phyloP scores from a whole-genome alignment of 2,797 vertebrate genomes.

The Acipenser ruthenus region DNA sequence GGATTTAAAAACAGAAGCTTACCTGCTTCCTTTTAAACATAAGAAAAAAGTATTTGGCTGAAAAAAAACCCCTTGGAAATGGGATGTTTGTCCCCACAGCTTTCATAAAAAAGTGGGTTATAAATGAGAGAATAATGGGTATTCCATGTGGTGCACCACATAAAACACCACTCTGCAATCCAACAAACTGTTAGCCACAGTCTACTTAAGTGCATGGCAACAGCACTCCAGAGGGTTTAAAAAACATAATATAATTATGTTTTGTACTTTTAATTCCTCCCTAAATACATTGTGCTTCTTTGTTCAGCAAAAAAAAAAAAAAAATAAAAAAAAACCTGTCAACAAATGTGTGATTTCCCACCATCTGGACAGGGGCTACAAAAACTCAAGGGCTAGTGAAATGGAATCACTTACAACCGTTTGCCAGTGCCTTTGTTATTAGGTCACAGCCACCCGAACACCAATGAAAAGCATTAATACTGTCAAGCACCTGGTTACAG shows the following conservation, averaged over 20 bases:
- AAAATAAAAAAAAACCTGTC: background rate
- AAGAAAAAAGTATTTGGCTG: background rate
- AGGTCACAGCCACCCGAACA: too few species aligned
- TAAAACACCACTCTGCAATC: background rate
- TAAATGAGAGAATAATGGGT: background rate
- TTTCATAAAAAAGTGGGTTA: background rate
- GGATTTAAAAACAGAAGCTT: too few species aligned
- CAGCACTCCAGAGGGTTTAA: background rate
- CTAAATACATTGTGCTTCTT: background rate
- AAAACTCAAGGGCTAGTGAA: too few species aligned
- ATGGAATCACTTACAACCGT: too few species aligned
- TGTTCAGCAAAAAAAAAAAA: background rate
- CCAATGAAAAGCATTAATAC: too few species aligned
- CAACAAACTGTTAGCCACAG: background rate
- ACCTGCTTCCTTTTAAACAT: background rate
- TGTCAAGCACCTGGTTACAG: too few species aligned
- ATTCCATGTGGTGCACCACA: background rate
- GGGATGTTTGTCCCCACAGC: background rate
- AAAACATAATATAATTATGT: background rate
- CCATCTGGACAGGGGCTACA: background rate
- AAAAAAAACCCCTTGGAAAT: background rate
- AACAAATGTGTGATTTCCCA: background rate
- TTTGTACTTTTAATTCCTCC: background rate
- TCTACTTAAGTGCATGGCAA: background rate
- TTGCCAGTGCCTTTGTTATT: too few species aligned